These are phyloP conservation scores for Dichetophora obliterata DNA, from an alignment of 2,888 invertebrate genomes.

Conservation along the genomic window DNA sequence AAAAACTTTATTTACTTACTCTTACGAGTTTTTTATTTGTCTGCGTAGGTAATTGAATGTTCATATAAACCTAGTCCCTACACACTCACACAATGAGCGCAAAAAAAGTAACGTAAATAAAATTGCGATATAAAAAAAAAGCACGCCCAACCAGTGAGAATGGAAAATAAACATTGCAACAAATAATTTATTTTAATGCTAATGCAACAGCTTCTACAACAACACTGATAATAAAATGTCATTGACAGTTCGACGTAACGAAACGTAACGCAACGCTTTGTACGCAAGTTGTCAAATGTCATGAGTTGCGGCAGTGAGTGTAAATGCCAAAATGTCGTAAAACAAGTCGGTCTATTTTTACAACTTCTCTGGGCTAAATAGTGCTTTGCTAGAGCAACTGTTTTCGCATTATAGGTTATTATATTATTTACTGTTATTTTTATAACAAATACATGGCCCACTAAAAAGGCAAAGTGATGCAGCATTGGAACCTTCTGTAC, in stretches of 20 bases:
- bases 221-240: conserved; percentile 27
- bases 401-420: neutral
- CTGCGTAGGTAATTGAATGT: conserved; percentile 50
- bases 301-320: conserved; percentile 1
- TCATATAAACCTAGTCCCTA: conserved; percentile 23
- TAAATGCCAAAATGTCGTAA: conserved; percentile 13
- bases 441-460: conserved; percentile 5
- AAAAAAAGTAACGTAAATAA: neutral
- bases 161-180: conserved; percentile 24
- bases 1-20: conserved; percentile 14
- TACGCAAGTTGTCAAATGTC: conserved; percentile 9
- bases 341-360: neutral
- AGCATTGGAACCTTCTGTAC: too few relatives aligned
- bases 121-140: neutral
- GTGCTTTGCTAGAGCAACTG: neutral
- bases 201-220: conserved; percentile 21
- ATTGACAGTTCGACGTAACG: conserved; percentile 21
- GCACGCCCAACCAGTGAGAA: neutral
- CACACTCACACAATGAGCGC: neutral
- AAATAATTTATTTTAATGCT: conserved; percentile 37
- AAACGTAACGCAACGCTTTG: neutral
- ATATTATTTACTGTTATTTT: conserved; percentile 22
- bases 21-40: conserved; percentile 55
- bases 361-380: neutral
- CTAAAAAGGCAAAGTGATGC: too few relatives aligned